Evolutionary conservation across 2,797 vertebrate genomes (phyloP), one percentile per base, ranked within the genome.

Genomic region (Glyptemys insculpta): DNA sequence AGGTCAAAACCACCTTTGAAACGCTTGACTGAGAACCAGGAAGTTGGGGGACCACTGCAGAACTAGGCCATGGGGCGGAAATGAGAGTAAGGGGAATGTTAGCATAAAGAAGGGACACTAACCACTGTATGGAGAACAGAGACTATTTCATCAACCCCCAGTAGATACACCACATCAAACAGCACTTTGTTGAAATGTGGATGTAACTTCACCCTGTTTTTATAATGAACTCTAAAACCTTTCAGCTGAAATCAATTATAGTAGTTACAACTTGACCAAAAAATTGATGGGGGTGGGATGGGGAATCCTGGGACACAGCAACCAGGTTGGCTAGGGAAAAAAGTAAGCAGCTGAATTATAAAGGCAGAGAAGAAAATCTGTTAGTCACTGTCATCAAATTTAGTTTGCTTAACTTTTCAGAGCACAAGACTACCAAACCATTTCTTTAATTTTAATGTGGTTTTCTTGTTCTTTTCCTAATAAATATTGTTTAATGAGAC

Each of bases 321-420:
- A 44, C 56, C 86, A 85, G 76, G 86, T 94, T 37, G 94, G 89
- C 87, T 94, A 96, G 79, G 81, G 88, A 96, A 96, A 94, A 85
- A 86, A 94, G 91, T 85, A 93, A 95, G 83, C 59, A 96, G 95
- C 27, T 95, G 89, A 96, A 86, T 92, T 87, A 96, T 91, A 95
- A 95, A 93, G 52, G 81, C 34, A 72, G 74, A 94, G 85, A 93
- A 92, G 96, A 93, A 96, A 96, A 96, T 92, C 89, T 86, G 72
- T 87, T 92, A 93, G 79, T 84, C 92, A 93, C 85, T 94, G 88
- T 91, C 87, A 95, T 88, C 82, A 89, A 88, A 89, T 91, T 90
- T 96, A 76, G 90, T 62, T 79, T 90, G 81, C 50, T 93, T 91
- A 92, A 80, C 41, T 94, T 95, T 84, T 76, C 89, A 94, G 88